Percentiles rank a stretch among this genome's conserved stretches.
Evolutionary conservation across 2,888 invertebrate genomes (phyloP).

Genomic region (Diabrotica balteata): DNA sequence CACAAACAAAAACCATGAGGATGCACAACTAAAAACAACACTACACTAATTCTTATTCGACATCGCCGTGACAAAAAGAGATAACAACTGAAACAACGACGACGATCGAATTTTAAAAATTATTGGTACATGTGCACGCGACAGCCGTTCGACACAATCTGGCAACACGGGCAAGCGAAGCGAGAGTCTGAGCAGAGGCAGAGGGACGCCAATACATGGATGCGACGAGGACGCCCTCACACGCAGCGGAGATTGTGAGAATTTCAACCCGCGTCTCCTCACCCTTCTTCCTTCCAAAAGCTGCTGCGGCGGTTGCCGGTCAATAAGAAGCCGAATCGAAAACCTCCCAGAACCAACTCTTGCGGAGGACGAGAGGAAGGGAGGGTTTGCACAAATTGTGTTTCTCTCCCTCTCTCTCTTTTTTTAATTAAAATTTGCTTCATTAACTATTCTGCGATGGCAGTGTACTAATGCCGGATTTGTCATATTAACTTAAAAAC

Average conservation of each 20-base stretch:
- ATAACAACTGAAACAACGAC: conserved; percentile 32
- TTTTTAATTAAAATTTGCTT: conserved; percentile 47
- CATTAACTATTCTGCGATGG: conserved; percentile 46
- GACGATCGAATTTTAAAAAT: not conserved
- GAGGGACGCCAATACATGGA: conserved; percentile 59
- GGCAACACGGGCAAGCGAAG: conserved; percentile 59
- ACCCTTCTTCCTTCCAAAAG: conserved; percentile 23
- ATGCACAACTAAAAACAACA: conserved; percentile 24
- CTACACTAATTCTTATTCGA: conserved; percentile 28
- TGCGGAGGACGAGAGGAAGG: conserved; percentile 13
- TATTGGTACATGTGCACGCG: conserved; percentile 44
- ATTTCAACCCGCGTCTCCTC: conserved; percentile 18
- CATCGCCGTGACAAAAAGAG: conserved; percentile 28
- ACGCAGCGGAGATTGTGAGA: conserved; percentile 55
- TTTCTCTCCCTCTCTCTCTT: conserved; percentile 28
- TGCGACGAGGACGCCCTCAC: conserved; percentile 55
- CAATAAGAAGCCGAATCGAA: conserved; percentile 57
- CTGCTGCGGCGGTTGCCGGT: conserved; percentile 50
- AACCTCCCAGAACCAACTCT: conserved; percentile 43
- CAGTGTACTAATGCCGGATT: conserved; percentile 34
- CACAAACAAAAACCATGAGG: conserved; percentile 39
- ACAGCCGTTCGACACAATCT: conserved; percentile 56
- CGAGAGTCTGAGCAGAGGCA: conserved; percentile 41
- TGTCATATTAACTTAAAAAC: conserved; percentile 6
- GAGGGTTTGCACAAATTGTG: conserved; percentile 22